Evolutionary conservation across 2,888 invertebrate genomes (phyloP).

Genomic region (Operophtera brumata): DNA sequence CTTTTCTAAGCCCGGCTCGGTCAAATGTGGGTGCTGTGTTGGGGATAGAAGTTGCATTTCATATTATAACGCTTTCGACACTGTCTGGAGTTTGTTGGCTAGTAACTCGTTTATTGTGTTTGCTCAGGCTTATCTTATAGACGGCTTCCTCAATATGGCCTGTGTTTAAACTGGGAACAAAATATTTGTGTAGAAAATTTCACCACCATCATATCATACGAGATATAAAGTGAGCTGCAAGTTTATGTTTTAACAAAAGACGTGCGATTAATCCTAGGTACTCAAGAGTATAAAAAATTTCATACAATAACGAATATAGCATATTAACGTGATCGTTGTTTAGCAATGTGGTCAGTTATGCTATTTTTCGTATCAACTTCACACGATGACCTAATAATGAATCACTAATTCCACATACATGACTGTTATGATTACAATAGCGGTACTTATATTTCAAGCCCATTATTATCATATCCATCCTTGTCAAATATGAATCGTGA

Average conservation of each 20-base stretch:
- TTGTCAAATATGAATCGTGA: conserved; percentile 44
- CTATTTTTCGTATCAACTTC: background rate
- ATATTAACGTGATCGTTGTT: no score
- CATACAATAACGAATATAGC: background rate
- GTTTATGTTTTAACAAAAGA: no score
- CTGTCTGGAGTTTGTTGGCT: conserved; percentile 42
- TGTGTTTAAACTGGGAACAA: conserved; percentile 42
- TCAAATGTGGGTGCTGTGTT: conserved; percentile 47
- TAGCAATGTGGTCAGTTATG: no score
- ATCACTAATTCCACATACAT: conserved; percentile 11
- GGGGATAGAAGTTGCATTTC: conserved; percentile 43
- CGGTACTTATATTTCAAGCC: conserved; percentile 6
- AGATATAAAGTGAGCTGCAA: background rate
- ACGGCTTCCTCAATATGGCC: conserved; percentile 44
- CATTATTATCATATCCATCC: conserved; percentile 23
- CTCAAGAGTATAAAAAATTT: background rate
- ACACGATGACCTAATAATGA: conserved; percentile 11
- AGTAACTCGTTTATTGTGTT: conserved; percentile 45
- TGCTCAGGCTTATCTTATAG: conserved; percentile 42
- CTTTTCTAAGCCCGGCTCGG: conserved; percentile 45
- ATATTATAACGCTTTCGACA: conserved; percentile 39
- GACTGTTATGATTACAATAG: conserved; percentile 20
- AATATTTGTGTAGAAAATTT: conserved; percentile 4
- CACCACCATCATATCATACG: background rate
- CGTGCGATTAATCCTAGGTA: no score